phyloP scores from a whole-genome alignment of 1,140 invertebrate genomes.

The Saccostrea cuccullata region DNA sequence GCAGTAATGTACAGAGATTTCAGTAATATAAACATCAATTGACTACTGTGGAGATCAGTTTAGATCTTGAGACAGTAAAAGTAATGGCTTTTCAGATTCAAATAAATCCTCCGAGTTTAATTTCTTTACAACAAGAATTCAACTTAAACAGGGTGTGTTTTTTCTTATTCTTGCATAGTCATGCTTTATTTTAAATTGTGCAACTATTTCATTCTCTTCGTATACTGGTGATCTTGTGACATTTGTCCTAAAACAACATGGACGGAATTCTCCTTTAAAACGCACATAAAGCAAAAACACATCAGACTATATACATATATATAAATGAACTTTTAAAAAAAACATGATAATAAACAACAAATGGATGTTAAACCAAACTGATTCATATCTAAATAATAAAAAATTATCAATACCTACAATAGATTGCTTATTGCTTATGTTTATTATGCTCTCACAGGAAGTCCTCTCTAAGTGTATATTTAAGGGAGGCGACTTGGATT shows the following conservation, averaged over 20 bases:
- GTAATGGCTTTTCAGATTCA: no score
- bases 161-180: no score
- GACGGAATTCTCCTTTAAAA: background rate
- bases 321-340: no score
- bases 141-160: no score
- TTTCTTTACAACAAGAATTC: no score
- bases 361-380: background rate
- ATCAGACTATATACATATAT: background rate
- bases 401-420: background rate
- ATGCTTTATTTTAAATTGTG: no score
- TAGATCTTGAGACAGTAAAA: no score
- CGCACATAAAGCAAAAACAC: background rate
- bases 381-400: background rate
- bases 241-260: background rate
- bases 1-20: no score
- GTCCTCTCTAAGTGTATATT: background rate
- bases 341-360: background rate
- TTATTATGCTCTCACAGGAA: slow-evolving; percentile 9
- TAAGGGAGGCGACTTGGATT: background rate
- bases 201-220: no score
- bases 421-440: background rate
- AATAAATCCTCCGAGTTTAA: no score
- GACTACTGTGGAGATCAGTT: no score
- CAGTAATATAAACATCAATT: no score
- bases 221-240: background rate